Evolutionary conservation across 2,113 vertebrate genomes (phyloP).

Genomic region (Oriolus oriolus): DNA sequence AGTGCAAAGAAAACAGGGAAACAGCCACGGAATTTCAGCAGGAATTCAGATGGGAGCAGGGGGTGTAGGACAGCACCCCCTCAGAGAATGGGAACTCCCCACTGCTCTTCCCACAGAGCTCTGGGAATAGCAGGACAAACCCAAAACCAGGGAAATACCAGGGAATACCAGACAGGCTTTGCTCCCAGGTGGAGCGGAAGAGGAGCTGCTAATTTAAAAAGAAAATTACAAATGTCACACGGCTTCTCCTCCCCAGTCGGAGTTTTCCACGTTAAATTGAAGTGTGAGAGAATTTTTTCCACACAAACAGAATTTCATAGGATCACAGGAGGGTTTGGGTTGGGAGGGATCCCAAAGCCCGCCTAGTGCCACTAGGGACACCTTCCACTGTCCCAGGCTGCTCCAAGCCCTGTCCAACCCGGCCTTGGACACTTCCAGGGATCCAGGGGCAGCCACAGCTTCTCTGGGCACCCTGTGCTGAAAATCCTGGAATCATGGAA

Average conservation of each 20-base stretch:
- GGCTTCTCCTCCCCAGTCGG: neutral
- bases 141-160: neutral
- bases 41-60: neutral
- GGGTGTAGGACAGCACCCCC: neutral
- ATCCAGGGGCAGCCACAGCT: neutral
- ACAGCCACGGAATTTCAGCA: neutral
- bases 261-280: neutral
- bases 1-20: neutral
- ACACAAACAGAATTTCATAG: neutral
- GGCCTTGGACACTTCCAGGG: neutral
- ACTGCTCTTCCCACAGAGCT: neutral
- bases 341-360: neutral
- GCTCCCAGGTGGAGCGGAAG: neutral
- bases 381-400: fast-evolving
- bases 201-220: neutral
- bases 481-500: neutral
- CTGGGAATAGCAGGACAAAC: neutral
- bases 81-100: neutral
- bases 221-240: fast-evolving
- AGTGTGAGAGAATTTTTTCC: neutral
- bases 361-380: neutral
- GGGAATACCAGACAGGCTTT: neutral
- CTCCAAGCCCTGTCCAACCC: neutral
- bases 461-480: neutral
- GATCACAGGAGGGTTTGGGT: neutral